Conservation (phyloP, 2,888 invertebrate genomes). For the Leptopterna dolabrata region DNA sequence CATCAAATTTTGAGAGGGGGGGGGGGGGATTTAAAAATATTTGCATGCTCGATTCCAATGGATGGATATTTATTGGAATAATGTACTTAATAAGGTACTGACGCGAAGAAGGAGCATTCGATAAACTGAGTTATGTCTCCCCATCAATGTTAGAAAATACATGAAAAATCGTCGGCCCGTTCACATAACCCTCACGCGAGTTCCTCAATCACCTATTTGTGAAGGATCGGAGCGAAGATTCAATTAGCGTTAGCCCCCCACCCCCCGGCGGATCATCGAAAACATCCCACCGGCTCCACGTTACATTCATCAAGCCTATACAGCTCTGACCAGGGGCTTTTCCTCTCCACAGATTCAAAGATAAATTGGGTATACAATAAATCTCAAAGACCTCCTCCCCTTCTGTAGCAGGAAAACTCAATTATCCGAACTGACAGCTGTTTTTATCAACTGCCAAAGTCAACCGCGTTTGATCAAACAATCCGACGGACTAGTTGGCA, state of each 20-base stretch:
- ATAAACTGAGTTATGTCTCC: too few species aligned
- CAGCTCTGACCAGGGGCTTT: background rate
- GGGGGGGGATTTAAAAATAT: too few species aligned
- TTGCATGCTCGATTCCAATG: too few species aligned
- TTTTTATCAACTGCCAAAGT: background rate
- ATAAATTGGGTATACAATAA: background rate
- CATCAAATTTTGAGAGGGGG: too few species aligned
- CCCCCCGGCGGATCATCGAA: background rate
- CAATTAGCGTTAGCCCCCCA: background rate
- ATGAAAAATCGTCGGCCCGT: too few species aligned
- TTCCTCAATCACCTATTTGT: too few species aligned
- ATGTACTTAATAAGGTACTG: too few species aligned
- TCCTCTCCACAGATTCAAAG: background rate
- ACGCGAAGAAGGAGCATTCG: too few species aligned
- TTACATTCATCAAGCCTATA: background rate
- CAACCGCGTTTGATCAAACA: background rate
- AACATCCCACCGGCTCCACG: background rate
- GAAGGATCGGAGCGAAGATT: background rate
- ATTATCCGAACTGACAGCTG: background rate
- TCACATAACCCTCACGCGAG: too few species aligned
- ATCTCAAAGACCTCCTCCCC: background rate
- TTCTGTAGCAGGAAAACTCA: background rate
- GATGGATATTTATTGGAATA: too few species aligned
- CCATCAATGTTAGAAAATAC: too few species aligned
- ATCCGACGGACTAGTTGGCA: background rate